A percentile compares a stretch with the other conserved stretches of the same genome.
Conservation (phyloP, 2,797 vertebrate species). For the Helicolenus hilgendorfi region DNA sequence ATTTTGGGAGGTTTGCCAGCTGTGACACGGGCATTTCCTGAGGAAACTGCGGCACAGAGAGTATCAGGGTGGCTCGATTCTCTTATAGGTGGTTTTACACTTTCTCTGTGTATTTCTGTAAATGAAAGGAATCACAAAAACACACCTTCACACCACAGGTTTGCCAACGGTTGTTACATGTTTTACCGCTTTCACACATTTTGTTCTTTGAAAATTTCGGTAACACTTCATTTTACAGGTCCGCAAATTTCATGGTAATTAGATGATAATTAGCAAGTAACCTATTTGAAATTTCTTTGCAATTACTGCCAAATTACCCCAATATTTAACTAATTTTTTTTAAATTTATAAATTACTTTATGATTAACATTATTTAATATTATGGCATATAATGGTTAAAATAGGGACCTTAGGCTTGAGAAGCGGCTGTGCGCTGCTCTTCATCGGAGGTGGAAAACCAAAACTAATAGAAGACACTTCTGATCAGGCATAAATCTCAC, state of each 20-base stretch:
- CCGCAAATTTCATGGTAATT: background rate
- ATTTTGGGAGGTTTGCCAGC: slow-evolving; percentile 1
- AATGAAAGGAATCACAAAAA: slow-evolving; percentile 31
- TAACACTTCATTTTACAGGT: background rate
- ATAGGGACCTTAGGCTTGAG: background rate
- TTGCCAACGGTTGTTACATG: background rate
- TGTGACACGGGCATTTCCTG: slow-evolving; percentile 63
- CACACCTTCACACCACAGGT: background rate
- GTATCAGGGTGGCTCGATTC: slow-evolving; percentile 36
- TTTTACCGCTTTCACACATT: background rate
- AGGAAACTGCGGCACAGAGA: slow-evolving; percentile 62
- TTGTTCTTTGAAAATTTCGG: background rate
- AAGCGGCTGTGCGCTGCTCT: background rate
- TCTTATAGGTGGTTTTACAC: slow-evolving; percentile 41
- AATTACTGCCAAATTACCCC: background rate
- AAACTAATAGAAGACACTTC: background rate
- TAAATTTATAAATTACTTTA: background rate
- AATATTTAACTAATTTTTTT: background rate
- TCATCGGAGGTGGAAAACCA: background rate
- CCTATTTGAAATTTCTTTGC: background rate
- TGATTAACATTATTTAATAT: background rate
- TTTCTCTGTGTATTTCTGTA: background rate
- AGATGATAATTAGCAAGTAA: background rate
- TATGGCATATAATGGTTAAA: too few species aligned
- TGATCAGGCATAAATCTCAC: background rate